Percentiles rank a stretch among this genome's conserved stretches.
phyloP scores from a whole-genome alignment of 1,140 invertebrate species.

The Neodiprion virginianus region DNA sequence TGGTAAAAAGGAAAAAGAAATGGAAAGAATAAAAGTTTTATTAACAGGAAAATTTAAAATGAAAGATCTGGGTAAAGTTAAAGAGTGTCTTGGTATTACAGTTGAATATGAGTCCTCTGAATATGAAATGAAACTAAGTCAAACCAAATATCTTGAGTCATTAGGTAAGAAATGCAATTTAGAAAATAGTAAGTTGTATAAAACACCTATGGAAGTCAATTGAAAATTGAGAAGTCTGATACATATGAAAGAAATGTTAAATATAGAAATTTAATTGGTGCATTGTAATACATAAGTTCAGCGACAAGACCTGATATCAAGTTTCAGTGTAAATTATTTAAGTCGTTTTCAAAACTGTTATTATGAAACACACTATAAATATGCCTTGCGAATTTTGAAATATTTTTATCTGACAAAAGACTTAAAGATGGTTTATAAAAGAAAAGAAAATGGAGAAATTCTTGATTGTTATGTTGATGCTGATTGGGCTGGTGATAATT shows the following conservation, averaged over 20 bases:
- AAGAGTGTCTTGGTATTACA: not conserved
- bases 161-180: slow-evolving; percentile 21
- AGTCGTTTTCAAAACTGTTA: slow-evolving; percentile 39
- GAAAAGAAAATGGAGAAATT: slow-evolving; percentile 9
- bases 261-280: slow-evolving; percentile 34
- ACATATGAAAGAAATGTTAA: slow-evolving; percentile 9
- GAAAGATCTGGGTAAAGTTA: not conserved
- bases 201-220: slow-evolving; percentile 22
- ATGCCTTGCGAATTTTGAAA: slow-evolving; percentile 39
- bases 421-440: slow-evolving; percentile 18
- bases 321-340: slow-evolving; percentile 35
- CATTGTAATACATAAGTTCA: slow-evolving; percentile 40
- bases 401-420: slow-evolving; percentile 41
- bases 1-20: not conserved
- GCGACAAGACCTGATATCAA: slow-evolving; percentile 40
- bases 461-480: slow-evolving; percentile 38
- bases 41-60: not conserved
- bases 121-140: slow-evolving; percentile 18
- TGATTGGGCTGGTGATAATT: slow-evolving; percentile 44
- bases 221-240: not conserved
- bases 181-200: slow-evolving; percentile 20
- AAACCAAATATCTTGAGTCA: slow-evolving; percentile 20
- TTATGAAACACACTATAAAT: slow-evolving; percentile 33
- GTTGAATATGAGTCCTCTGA: not conserved
- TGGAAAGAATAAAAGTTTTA: not conserved